phyloP scores from a whole-genome alignment of 1,140 invertebrate genomes.

The Polypedilum pembai region DNA sequence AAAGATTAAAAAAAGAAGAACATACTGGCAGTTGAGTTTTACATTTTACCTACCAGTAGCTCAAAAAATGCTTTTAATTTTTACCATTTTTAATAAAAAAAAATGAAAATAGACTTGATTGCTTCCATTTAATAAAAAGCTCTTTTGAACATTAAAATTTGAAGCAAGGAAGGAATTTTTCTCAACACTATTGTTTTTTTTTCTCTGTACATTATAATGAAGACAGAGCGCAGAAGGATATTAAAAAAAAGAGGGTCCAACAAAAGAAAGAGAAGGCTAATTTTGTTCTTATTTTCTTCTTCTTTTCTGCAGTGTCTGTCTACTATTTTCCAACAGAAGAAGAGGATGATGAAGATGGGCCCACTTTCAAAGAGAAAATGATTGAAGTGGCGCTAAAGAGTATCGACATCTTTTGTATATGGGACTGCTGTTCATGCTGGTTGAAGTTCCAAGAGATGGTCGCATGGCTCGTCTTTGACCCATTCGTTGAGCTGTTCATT shows the following conservation, averaged over 20 bases:
- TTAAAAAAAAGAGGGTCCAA: constrained; percentile 29
- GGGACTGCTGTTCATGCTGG: constrained; percentile 93
- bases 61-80: not conserved
- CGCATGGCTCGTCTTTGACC: constrained; percentile 90
- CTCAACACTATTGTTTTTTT: not conserved
- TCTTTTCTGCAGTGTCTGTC: constrained; percentile 70
- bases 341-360: constrained; percentile 82
- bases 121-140: not conserved
- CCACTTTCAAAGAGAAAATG: constrained; percentile 77
- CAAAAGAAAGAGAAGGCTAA: constrained; percentile 53
- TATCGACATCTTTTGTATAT: constrained; percentile 91
- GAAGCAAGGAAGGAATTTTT: constrained; percentile 26
- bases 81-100: not conserved
- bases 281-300: constrained; percentile 54
- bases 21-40: not conserved
- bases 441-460: constrained; percentile 83
- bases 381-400: constrained; percentile 64
- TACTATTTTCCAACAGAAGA: constrained; percentile 86
- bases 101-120: constrained; percentile 12
- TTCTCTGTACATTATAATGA: not conserved
- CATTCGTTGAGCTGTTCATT: constrained; percentile 96
- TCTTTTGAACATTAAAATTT: not conserved
- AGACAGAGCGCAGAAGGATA: not conserved
- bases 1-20: not conserved
- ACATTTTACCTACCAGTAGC: not conserved